Conservation (phyloP, 2,888 invertebrate species). For the Mythimna ferrago region DNA sequence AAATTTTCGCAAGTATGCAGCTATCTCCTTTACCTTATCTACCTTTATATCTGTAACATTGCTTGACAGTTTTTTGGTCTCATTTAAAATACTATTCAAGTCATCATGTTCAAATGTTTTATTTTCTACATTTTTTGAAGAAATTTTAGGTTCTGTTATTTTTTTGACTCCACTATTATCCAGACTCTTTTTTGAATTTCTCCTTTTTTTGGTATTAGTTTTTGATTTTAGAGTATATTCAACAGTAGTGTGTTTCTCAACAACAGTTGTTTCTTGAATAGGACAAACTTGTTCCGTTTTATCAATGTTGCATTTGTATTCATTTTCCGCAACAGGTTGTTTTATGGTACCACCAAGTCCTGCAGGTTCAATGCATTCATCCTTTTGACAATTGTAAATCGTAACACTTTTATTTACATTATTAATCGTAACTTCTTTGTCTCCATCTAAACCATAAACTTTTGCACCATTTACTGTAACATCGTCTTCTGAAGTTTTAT, state of each 20-base stretch:
- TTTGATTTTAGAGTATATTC: slow-evolving; percentile 20
- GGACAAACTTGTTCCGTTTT: slow-evolving; percentile 23
- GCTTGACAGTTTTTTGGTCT: slow-evolving; percentile 41
- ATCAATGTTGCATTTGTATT: not conserved
- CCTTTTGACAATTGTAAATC: not conserved
- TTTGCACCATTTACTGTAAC: slow-evolving; percentile 12
- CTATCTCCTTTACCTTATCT: slow-evolving; percentile 69
- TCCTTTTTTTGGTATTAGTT: slow-evolving; percentile 11
- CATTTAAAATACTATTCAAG: slow-evolving; percentile 46
- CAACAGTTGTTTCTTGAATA: not conserved
- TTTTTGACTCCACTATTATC: slow-evolving; percentile 3
- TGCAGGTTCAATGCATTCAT: slow-evolving; percentile 1
- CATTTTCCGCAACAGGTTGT: not conserved
- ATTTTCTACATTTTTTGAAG: slow-evolving; percentile 37
- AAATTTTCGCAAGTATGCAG: slow-evolving; percentile 67
- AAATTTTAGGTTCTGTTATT: slow-evolving; percentile 34
- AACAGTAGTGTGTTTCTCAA: slow-evolving; percentile 20
- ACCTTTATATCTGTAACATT: slow-evolving; percentile 43
- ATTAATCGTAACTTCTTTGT: not conserved
- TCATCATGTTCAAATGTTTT: slow-evolving; percentile 33
- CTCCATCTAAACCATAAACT: slow-evolving; percentile 6
- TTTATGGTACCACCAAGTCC: slow-evolving; percentile 15
- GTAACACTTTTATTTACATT: slow-evolving; percentile 8
- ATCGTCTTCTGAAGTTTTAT: slow-evolving; percentile 4
- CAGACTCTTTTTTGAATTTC: slow-evolving; percentile 16